Evolutionary conservation across 2,113 vertebrate genomes (phyloP).

Genomic region (Petaurus breviceps): DNA sequence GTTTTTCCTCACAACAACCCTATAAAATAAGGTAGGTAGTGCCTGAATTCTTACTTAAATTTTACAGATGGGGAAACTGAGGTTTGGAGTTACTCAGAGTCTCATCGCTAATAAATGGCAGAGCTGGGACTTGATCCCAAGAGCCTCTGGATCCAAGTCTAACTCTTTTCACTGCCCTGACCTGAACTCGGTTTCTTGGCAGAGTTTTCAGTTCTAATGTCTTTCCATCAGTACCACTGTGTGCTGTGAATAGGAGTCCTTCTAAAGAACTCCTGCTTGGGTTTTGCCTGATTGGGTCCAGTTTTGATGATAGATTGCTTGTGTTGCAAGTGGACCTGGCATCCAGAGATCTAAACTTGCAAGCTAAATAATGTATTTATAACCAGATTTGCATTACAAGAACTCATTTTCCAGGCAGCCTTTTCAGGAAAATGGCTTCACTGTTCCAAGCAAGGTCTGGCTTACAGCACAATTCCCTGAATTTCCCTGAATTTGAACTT

Average conservation of each 20-base stretch:
- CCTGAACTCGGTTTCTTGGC: not conserved
- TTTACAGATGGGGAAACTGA: not conserved
- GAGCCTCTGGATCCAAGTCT: not conserved
- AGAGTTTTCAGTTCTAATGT: not conserved
- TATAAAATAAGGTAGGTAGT: not conserved
- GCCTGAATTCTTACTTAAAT: not conserved
- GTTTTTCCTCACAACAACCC: not conserved
- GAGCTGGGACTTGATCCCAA: not conserved
- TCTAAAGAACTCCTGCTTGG: not conserved
- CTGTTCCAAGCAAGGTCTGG: not conserved
- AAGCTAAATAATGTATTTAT: not conserved
- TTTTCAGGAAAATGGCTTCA: not conserved
- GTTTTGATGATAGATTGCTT: not conserved
- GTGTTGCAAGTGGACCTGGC: not conserved
- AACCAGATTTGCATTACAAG: not conserved
- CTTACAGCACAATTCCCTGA: not conserved
- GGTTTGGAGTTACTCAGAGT: not conserved
- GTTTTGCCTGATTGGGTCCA: not conserved
- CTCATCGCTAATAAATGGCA: not conserved
- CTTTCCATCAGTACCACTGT: not conserved
- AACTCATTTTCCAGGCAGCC: not conserved
- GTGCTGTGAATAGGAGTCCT: not conserved
- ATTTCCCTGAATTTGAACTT: constrained; percentile 2
- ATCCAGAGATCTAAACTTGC: not conserved
- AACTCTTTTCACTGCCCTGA: not conserved